A percentile compares a stretch with the other conserved stretches of the same genome.
Conservation (phyloP, 2,888 invertebrate species). For the Xylota segnis region DNA sequence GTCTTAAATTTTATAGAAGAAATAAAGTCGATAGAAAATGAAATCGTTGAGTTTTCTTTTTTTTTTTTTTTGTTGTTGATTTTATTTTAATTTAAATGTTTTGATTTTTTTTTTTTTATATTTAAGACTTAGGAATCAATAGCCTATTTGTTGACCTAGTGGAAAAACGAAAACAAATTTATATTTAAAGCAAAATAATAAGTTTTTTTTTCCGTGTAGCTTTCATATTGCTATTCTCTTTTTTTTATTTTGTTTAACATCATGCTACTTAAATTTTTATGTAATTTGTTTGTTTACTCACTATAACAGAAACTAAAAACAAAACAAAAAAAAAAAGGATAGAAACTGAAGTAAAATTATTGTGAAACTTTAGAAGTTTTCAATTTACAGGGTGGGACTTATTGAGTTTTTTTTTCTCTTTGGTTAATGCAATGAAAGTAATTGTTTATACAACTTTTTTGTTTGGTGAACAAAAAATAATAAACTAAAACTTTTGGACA, state of each 20-base stretch:
- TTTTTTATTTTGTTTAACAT: constrained; percentile 47
- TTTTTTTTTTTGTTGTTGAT: too few relatives aligned
- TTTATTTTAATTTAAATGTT: background rate
- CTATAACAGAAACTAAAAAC: constrained; percentile 28
- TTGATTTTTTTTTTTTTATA: constrained; percentile 44
- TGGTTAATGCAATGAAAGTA: constrained; percentile 50
- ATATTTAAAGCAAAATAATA: constrained; percentile 65
- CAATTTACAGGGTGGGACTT: constrained; percentile 49
- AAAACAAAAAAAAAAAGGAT: too few relatives aligned
- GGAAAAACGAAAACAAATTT: constrained; percentile 21
- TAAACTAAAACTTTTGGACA: constrained; percentile 46
- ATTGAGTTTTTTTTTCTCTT: background rate
- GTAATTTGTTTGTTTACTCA: constrained; percentile 9
- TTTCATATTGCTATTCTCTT: constrained; percentile 30
- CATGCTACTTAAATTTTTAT: constrained; percentile 63
- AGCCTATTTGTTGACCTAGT: constrained; percentile 58
- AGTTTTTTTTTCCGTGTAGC: constrained; percentile 15
- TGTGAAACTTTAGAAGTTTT: constrained; percentile 25
- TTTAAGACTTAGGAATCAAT: constrained; percentile 35
- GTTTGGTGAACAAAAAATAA: constrained; percentile 36
- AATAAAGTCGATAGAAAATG: constrained; percentile 45
- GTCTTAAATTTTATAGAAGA: constrained; percentile 80
- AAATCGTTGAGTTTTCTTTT: constrained; percentile 42
- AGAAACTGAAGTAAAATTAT: constrained; percentile 27
- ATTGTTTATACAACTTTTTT: constrained; percentile 50